Evolutionary conservation across 1,140 invertebrate genomes (phyloP).

Genomic region (Phymastichus coffea): DNA sequence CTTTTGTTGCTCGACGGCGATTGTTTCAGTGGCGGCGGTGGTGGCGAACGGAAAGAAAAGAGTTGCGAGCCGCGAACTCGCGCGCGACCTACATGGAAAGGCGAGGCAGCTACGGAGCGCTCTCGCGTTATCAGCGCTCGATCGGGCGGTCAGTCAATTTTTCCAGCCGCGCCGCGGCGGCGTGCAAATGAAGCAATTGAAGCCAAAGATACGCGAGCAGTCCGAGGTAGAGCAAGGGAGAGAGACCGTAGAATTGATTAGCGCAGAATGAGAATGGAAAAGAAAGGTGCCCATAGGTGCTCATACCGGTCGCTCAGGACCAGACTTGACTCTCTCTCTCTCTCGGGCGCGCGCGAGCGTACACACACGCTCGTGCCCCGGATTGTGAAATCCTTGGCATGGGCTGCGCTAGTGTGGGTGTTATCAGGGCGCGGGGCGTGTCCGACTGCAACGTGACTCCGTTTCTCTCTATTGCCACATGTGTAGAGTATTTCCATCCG

Average conservation of each 20-base stretch:
- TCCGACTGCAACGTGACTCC: slow-evolving; percentile 24
- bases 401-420: slow-evolving; percentile 17
- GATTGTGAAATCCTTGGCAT: background rate
- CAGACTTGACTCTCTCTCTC: background rate
- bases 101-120: too few species aligned
- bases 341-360: background rate
- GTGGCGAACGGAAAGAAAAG: too few species aligned
- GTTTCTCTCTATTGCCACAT: slow-evolving; percentile 16
- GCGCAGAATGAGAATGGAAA: slow-evolving; percentile 16
- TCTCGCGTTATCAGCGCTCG: too few species aligned
- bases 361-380: background rate
- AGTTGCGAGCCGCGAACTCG: too few species aligned
- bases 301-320: slow-evolving; percentile 3
- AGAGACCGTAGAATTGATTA: slow-evolving; percentile 14
- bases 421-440: slow-evolving; percentile 26
- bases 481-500: slow-evolving; percentile 10
- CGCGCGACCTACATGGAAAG: too few species aligned
- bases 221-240: background rate
- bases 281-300: slow-evolving; percentile 5
- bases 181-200: slow-evolving; percentile 24
- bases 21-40: too few species aligned
- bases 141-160: background rate
- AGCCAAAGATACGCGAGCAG: background rate
- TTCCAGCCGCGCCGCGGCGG: background rate
- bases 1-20: too few species aligned